Evolutionary conservation across 1,140 invertebrate species (phyloP).

Genomic region (Zaprionus vittiger): DNA sequence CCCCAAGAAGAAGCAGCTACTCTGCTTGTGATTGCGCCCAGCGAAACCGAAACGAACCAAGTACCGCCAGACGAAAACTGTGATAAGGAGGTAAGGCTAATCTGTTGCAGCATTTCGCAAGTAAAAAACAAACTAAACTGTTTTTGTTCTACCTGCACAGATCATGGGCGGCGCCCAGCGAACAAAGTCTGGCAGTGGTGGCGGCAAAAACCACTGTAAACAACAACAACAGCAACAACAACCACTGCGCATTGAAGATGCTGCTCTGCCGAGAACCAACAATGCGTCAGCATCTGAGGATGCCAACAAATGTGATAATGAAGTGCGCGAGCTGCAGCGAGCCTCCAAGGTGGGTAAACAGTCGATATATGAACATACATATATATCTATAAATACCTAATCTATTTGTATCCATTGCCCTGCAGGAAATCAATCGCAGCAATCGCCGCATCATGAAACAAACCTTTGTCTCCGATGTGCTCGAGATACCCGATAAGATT

Average conservation of each 20-base stretch:
- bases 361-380: neutral
- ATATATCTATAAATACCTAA: neutral
- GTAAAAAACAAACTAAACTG: neutral
- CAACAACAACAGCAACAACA: conserved; percentile 28
- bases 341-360: conserved; percentile 84
- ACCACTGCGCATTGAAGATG: conserved; percentile 79
- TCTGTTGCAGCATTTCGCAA: neutral
- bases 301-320: conserved; percentile 85
- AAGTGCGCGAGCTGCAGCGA: conserved; percentile 86
- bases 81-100: conserved; percentile 64
- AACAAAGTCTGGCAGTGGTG: conserved; percentile 54
- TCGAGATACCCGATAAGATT: conserved; percentile 87
- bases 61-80: conserved; percentile 53
- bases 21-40: conserved; percentile 61
- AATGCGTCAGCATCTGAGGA: conserved; percentile 57
- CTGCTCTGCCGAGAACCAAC: conserved; percentile 34
- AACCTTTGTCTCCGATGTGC: conserved; percentile 87
- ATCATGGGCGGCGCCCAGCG: conserved; percentile 64
- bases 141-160: conserved; percentile 14
- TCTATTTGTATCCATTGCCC: neutral
- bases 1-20: conserved; percentile 43
- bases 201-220: conserved; percentile 19
- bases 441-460: conserved; percentile 86
- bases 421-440: conserved; percentile 86
- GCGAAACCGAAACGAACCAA: conserved; percentile 50